These are phyloP conservation scores for Mugil cephalus DNA, from an alignment of 2,113 vertebrate genomes.

Conservation along the genomic window DNA sequence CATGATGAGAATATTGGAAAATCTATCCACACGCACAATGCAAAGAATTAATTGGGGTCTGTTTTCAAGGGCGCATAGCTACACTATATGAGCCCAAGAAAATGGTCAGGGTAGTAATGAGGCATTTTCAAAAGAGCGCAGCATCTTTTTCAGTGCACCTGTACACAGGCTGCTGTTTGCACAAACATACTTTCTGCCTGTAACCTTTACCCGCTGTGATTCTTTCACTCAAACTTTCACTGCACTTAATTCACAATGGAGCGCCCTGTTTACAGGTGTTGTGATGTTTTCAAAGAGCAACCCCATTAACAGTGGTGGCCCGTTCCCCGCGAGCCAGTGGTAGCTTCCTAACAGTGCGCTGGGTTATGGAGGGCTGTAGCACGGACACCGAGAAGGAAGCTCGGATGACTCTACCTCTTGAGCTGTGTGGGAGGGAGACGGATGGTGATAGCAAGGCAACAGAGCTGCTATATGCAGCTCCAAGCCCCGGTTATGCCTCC, in stretches of 20 bases:
- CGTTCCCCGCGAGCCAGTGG: conserved; percentile 57
- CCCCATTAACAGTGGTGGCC: conserved; percentile 75
- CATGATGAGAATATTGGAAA: conserved; percentile 81
- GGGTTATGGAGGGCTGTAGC: conserved; percentile 59
- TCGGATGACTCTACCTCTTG: conserved; percentile 68
- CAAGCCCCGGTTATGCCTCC: conserved; percentile 59
- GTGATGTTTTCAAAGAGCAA: conserved; percentile 80
- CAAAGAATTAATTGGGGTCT: conserved; percentile 80
- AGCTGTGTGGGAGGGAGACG: conserved; percentile 72
- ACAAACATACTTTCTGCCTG: conserved; percentile 50
- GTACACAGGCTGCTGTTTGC: conserved; percentile 45
- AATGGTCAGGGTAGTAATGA: conserved; percentile 69
- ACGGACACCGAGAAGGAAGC: conserved; percentile 62
- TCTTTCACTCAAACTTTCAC: conserved; percentile 76
- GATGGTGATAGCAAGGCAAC: conserved; percentile 48
- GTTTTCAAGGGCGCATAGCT: conserved; percentile 79
- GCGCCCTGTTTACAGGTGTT: conserved; percentile 72
- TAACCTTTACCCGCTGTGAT: conserved; percentile 67
- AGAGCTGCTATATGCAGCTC: conserved; percentile 53
- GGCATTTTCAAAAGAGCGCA: conserved; percentile 58
- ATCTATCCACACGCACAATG: conserved; percentile 77
- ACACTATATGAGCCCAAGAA: conserved; percentile 66
- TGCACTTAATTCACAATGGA: conserved; percentile 73
- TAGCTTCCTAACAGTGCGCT: conserved; percentile 54
- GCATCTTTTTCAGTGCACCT: conserved; percentile 46